Evolutionary conservation across 2,797 vertebrate species (phyloP).

Genomic region (Molossus molossus): DNA sequence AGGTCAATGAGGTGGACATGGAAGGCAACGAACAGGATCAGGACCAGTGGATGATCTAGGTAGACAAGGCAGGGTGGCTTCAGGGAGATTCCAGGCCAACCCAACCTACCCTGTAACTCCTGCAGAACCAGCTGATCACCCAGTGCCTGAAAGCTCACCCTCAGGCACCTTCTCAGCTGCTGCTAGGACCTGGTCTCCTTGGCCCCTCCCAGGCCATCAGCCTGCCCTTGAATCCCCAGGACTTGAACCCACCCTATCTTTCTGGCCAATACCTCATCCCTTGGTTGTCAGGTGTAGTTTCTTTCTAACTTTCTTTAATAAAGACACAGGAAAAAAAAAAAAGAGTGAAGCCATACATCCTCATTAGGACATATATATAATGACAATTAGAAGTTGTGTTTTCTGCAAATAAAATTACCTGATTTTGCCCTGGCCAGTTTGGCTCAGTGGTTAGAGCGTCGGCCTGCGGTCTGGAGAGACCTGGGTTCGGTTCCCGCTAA

Average conservation of each 20-base stretch:
- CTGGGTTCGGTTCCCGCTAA: too few species aligned
- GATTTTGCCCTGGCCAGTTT: too few species aligned
- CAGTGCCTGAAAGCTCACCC: constrained; percentile 61
- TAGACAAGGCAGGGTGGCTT: constrained; percentile 63
- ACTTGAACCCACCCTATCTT: constrained; percentile 63
- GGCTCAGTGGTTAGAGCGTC: too few species aligned
- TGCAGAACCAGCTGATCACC: constrained; percentile 62
- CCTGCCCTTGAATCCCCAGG: constrained; percentile 67
- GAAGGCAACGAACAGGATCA: constrained; percentile 98
- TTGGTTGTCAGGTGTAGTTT: constrained; percentile 68
- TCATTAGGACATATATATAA: neutral
- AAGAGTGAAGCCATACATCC: neutral
- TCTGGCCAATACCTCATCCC: constrained; percentile 69
- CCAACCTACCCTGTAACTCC: constrained; percentile 32
- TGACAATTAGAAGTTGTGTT: neutral
- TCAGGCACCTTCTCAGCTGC: constrained; percentile 66
- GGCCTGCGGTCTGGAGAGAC: too few species aligned
- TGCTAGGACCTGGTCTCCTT: constrained; percentile 65
- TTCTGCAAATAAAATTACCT: constrained; percentile 5
- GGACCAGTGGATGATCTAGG: constrained; percentile 98
- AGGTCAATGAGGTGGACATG: constrained; percentile 99
- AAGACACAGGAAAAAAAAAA: constrained; percentile 84
- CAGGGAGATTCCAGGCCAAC: constrained; percentile 64
- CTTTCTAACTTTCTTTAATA: constrained; percentile 82
- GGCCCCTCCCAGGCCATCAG: constrained; percentile 49